Conservation (phyloP, 2,113 vertebrate species). For the Campylorhamphus procurvoides region DNA sequence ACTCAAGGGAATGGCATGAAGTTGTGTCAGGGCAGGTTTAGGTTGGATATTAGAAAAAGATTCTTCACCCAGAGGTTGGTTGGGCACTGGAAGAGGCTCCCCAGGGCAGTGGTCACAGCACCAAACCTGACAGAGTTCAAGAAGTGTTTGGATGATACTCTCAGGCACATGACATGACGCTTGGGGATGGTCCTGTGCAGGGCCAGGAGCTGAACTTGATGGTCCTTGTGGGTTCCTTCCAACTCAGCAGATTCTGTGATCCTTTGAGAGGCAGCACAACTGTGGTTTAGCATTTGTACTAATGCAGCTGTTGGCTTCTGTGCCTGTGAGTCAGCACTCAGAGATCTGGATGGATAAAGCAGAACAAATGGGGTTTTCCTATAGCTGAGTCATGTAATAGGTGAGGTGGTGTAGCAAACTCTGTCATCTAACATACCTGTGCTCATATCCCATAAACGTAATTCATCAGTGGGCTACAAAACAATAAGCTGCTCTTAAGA, state of each 20-base stretch:
- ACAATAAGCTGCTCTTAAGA: background rate
- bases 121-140: background rate
- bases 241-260: background rate
- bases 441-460: background rate
- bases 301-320: background rate
- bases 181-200: background rate
- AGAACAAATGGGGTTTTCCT: background rate
- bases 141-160: background rate
- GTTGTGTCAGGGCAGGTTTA: background rate
- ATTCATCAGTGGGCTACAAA: background rate
- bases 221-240: background rate
- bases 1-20: background rate
- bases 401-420: background rate
- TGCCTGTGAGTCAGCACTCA: background rate
- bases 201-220: background rate
- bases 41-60: background rate
- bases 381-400: background rate
- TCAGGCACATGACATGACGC: background rate
- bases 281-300: background rate
- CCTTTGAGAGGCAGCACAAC: background rate
- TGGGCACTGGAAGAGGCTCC: background rate
- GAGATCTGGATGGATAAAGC: background rate
- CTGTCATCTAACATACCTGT: background rate
- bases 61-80: background rate
- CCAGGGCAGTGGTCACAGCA: background rate